phyloP scores from a whole-genome alignment of 2,113 vertebrate genomes.

The Anhinga anhinga region DNA sequence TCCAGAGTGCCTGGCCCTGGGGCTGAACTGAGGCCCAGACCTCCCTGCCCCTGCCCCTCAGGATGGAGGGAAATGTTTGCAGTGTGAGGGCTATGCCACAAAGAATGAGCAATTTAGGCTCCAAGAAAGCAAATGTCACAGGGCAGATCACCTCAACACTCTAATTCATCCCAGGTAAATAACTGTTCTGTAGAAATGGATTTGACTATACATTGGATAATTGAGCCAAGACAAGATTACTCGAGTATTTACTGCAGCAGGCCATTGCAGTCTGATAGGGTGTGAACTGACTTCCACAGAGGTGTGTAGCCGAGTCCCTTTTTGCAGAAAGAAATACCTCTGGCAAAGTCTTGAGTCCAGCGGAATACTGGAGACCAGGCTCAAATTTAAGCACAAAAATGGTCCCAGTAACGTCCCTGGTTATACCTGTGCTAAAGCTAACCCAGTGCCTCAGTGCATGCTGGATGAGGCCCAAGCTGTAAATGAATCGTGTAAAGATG shows the following conservation, averaged over 20 bases:
- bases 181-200: not conserved
- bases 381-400: not conserved
- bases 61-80: not conserved
- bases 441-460: not conserved
- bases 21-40: not conserved
- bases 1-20: not conserved
- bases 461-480: not conserved
- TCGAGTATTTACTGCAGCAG: not conserved
- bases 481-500: not conserved
- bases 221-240: not conserved
- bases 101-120: not conserved
- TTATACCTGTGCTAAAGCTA: not conserved
- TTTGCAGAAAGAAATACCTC: not conserved
- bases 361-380: not conserved
- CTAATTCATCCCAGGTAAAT: not conserved
- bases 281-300: not conserved
- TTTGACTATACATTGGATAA: not conserved
- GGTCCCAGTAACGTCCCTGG: fast-evolving
- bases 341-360: not conserved
- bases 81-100: not conserved
- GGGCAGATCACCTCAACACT: not conserved
- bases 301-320: not conserved
- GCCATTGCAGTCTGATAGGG: not conserved
- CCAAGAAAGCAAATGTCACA: not conserved
- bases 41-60: not conserved